Evolutionary conservation across 2,113 vertebrate genomes (phyloP), one percentile per base, ranked within the genome.

Genomic region (Pelodiscus sinensis): DNA sequence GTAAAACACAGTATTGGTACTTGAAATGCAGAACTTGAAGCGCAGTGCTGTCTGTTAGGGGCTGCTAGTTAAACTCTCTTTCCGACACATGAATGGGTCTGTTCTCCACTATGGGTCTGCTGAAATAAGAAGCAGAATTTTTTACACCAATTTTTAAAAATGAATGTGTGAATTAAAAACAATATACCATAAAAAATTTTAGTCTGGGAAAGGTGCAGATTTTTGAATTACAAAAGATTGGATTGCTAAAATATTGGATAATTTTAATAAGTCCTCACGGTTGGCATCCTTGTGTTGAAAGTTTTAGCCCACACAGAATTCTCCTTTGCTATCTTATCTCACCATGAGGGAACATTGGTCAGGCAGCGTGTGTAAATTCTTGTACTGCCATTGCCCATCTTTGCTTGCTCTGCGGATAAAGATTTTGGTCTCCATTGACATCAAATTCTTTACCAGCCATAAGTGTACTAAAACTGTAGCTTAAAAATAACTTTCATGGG

Each of bases 1-100:
- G 84, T 87, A 81, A 91, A 90, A 94, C 80, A 79, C 81, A 21
- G 6, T 78, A 65, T 19, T 79, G 84, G 79, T 75, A 82, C 94
- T 94, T 96, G 38, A 94, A 96, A 94, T 85, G 80, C 90, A 96
- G 92, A 95, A 94, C 93, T 96, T 95, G 92, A 95, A 95, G 93
- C 84, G 0, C 86, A 56, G 95, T 94, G 29, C 21, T 94, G 44
- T 38, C 31, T 56, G 77, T 87, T 86, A 88, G 84, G 44, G 11
- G 21, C 3, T 0, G 1, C 14, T 21, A 27, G n/a, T 77, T 85
- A 51, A 83, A 54, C 86, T 86, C 1, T 82, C 90, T 85, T 91
- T 81, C 9, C 84, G 56, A 86, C 60, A 24, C 52, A 29, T 7
- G 4, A 84, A 38, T 51, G 27, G 21, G 6, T 60, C 56, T 84